Evolutionary conservation across 2,888 invertebrate genomes (phyloP).

Genomic region (Tridacna gigas): DNA sequence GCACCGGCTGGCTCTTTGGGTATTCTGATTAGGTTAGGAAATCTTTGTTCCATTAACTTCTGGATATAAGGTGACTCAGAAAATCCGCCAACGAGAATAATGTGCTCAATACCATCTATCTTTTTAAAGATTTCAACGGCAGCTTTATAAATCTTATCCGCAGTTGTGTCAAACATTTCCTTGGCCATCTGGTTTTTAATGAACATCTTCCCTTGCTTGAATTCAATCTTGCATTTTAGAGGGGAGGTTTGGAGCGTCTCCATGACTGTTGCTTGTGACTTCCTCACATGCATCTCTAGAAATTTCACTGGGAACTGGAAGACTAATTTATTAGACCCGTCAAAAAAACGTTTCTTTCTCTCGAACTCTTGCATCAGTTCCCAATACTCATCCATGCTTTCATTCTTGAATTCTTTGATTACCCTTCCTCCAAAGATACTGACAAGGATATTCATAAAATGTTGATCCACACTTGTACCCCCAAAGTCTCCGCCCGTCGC

Average conservation of each 20-base stretch:
- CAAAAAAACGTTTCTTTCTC: slow-evolving; percentile 40
- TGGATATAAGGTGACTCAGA: slow-evolving; percentile 33
- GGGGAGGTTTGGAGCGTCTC: slow-evolving; percentile 27
- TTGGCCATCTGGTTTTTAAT: slow-evolving; percentile 19
- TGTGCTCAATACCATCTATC: slow-evolving; percentile 13
- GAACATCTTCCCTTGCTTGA: slow-evolving; percentile 36
- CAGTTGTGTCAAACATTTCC: slow-evolving; percentile 31
- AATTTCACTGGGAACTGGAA: slow-evolving; percentile 32
- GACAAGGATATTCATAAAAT: slow-evolving; percentile 23
- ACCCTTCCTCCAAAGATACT: slow-evolving; percentile 27
- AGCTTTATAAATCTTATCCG: slow-evolving; percentile 10
- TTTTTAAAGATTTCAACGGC: not conserved
- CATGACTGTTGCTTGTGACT: not conserved
- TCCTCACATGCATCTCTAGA: slow-evolving; percentile 1
- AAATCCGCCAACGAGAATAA: slow-evolving; percentile 45
- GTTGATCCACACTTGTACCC: slow-evolving; percentile 44
- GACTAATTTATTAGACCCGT: slow-evolving; percentile 28
- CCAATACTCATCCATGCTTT: slow-evolving; percentile 35
- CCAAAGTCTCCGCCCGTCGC: slow-evolving; percentile 54
- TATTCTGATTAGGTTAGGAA: slow-evolving; percentile 15
- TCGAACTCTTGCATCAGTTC: slow-evolving; percentile 49
- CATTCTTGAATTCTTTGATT: slow-evolving; percentile 27
- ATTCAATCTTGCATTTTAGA: slow-evolving; percentile 11
- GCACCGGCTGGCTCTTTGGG: slow-evolving; percentile 48
- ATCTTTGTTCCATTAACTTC: slow-evolving; percentile 15